A percentile compares a stretch with the other conserved stretches of the same genome.
phyloP scores from a whole-genome alignment of 2,888 invertebrate genomes.

The Leuctra nigra region DNA sequence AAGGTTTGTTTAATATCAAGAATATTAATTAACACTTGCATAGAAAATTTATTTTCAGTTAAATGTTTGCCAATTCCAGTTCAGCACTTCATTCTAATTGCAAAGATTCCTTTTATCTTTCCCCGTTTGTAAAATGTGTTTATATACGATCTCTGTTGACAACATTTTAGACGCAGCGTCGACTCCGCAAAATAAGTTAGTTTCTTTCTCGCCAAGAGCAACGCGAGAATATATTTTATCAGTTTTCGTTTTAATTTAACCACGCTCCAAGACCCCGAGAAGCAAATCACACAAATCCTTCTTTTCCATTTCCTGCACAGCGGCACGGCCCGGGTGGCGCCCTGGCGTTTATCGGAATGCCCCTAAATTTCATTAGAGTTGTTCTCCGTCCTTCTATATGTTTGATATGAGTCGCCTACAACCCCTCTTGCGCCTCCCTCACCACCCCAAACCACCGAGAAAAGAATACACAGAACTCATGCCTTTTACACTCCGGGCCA shows the following conservation, averaged over 20 bases:
- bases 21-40: too few species aligned
- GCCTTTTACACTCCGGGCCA: neutral
- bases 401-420: slow-evolving; percentile 4
- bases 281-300: slow-evolving; percentile 7
- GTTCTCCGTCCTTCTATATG: slow-evolving; percentile 10
- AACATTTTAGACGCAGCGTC: too few species aligned
- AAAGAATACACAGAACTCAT: neutral
- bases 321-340: neutral
- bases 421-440: neutral
- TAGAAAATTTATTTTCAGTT: too few species aligned
- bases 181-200: neutral
- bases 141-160: too few species aligned
- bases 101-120: too few species aligned
- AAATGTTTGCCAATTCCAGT: too few species aligned
- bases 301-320: slow-evolving; percentile 6
- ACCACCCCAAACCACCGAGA: neutral
- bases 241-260: slow-evolving; percentile 1
- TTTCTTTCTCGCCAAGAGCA: too few species aligned
- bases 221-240: neutral
- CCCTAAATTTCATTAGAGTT: slow-evolving; percentile 17
- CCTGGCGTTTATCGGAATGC: slow-evolving; percentile 5
- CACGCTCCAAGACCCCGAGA: neutral
- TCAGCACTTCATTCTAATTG: too few species aligned
- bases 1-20: too few species aligned
- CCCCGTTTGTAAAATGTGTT: too few species aligned